A percentile compares a stretch with the other conserved stretches of the same genome.
These are phyloP conservation scores for Lordiphosa clarofinis DNA, from an alignment of 1,140 invertebrate species.

Conservation along the genomic window DNA sequence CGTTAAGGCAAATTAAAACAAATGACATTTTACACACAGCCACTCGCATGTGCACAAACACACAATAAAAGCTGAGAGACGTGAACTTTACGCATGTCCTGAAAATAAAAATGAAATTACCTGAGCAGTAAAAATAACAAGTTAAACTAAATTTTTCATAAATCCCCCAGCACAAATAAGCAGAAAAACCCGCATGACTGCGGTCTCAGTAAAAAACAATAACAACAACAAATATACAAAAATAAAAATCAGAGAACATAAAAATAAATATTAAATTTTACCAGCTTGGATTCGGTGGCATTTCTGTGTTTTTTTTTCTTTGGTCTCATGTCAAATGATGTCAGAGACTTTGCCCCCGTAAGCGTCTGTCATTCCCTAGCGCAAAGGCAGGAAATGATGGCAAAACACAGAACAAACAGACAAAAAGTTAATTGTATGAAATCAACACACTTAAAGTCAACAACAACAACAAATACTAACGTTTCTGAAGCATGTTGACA, in stretches of 20 bases:
- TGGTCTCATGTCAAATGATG: constrained; percentile 33
- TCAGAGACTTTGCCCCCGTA: constrained; percentile 27
- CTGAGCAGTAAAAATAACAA: constrained; percentile 48
- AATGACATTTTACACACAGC: constrained; percentile 39
- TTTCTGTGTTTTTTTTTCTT: constrained; percentile 9
- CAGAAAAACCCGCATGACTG: constrained; percentile 27
- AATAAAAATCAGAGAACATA: constrained; percentile 48
- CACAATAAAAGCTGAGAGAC: constrained; percentile 12
- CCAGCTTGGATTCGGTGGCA: constrained; percentile 15
- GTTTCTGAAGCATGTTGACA: constrained; percentile 54
- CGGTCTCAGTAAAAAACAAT: constrained; percentile 2
- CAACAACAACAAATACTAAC: constrained; percentile 40
- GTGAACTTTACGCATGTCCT: constrained; percentile 30
- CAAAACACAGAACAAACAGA: constrained; percentile 59
- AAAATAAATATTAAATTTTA: constrained; percentile 54
- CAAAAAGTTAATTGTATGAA: constrained; percentile 78
- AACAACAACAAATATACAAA: neutral
- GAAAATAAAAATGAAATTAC: constrained; percentile 47
- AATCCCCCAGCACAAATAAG: constrained; percentile 31
- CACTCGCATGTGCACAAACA: neutral
- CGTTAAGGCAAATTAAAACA: constrained; percentile 44
- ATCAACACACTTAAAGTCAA: constrained; percentile 75
- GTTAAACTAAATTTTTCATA: constrained; percentile 50
- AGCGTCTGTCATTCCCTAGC: neutral
- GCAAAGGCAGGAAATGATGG: constrained; percentile 49